A percentile compares a stretch with the other conserved stretches of the same genome.
Evolutionary conservation across 37 sponge, comb jelly and placozoan species (phyloP).

Genomic region (Mnemiopsis leidyi): DNA sequence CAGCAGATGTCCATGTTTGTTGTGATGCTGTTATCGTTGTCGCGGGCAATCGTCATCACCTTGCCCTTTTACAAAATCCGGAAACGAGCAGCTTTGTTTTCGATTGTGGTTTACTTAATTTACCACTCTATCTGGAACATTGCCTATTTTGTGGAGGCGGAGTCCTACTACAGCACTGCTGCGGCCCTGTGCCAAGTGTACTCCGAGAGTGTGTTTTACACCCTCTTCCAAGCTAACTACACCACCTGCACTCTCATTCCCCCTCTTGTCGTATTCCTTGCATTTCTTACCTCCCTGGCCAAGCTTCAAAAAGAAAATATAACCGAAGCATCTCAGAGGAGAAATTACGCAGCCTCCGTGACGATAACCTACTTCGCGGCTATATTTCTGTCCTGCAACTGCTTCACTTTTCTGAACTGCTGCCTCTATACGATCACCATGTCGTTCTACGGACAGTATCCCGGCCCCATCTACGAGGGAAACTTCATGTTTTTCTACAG

Average conservation of each 20-base stretch:
- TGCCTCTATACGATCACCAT: not conserved
- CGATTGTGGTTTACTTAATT: not conserved
- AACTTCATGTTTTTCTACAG: constrained; percentile 59
- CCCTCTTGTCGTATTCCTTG: not conserved
- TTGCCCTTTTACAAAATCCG: not conserved
- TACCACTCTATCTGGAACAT: not conserved
- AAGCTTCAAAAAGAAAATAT: not conserved
- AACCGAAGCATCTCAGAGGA: not conserved
- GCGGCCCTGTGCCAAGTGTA: not conserved
- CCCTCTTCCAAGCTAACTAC: constrained; percentile 5
- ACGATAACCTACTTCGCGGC: not conserved
- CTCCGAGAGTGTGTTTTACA: not conserved
- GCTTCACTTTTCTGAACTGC: constrained; percentile 24
- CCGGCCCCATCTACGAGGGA: constrained; percentile 10
- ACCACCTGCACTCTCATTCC: not conserved
- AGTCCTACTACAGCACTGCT: constrained; percentile 13
- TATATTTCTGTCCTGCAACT: not conserved
- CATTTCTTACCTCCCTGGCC: not conserved
- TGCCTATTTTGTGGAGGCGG: not conserved
- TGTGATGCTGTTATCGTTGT: not conserved
- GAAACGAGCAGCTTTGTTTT: not conserved
- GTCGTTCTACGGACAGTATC: not conserved
- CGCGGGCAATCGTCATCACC: not conserved
- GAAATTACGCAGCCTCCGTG: not conserved
- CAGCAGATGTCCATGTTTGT: constrained; percentile 45